These are phyloP conservation scores for Panthera uncia DNA, from an alignment of 2,113 vertebrate species.

Conservation along the genomic window DNA sequence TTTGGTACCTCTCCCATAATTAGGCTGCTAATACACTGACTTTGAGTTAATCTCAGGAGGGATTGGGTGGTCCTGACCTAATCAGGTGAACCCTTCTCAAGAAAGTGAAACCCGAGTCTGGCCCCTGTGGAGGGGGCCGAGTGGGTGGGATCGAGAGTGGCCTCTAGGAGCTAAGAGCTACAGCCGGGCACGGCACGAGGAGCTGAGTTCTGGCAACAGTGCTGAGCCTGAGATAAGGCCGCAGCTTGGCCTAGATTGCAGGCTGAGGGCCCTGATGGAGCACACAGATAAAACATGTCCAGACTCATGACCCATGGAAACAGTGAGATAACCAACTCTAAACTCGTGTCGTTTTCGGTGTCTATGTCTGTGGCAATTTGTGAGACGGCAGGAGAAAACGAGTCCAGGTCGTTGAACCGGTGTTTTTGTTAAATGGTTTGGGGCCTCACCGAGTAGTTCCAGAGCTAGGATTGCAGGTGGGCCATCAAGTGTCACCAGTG, in stretches of 20 bases:
- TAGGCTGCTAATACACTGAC: not conserved
- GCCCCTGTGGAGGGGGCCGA: not conserved
- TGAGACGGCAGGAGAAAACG: not conserved
- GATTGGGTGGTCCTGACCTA: not conserved
- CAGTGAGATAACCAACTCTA: not conserved
- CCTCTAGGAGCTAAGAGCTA: not conserved
- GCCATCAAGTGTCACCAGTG: no score
- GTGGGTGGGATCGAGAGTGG: not conserved
- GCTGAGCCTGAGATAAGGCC: not conserved
- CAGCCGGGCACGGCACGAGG: accelerated
- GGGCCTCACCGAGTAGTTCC: not conserved
- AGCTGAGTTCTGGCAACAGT: not conserved
- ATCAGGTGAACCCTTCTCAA: not conserved
- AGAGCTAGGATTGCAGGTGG: no score
- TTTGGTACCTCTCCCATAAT: no score
- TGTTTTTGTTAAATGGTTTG: not conserved
- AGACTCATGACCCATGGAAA: not conserved
- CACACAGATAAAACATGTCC: not conserved
- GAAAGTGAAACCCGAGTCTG: not conserved
- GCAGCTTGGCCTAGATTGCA: not conserved
- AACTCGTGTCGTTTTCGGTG: not conserved
- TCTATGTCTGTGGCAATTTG: not conserved
- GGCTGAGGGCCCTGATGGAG: not conserved
- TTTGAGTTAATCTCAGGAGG: not conserved
- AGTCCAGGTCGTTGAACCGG: no score